Percentiles rank a stretch among this genome's conserved stretches.
These are phyloP conservation scores for Muraenolepis orangiensis DNA, from an alignment of 2,797 vertebrate species.

Conservation along the genomic window DNA sequence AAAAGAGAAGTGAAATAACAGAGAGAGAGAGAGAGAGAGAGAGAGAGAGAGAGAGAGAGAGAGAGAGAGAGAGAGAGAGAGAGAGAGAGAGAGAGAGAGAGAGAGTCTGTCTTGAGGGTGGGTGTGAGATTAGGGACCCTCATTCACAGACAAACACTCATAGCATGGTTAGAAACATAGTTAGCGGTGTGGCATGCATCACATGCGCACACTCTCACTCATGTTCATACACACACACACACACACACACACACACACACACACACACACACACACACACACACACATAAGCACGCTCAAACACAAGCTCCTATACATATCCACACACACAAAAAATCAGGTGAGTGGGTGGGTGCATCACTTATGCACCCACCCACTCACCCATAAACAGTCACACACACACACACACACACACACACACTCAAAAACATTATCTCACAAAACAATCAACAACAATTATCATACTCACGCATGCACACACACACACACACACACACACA, in stretches of 20 bases:
- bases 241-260: slow-evolving; percentile 31
- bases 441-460: too few relatives aligned
- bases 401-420: neutral
- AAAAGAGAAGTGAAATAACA: neutral
- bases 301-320: too few relatives aligned
- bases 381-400: neutral
- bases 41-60: neutral
- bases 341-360: too few relatives aligned
- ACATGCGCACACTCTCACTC: neutral
- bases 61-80: neutral
- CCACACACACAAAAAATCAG: too few relatives aligned
- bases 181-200: slow-evolving; percentile 61
- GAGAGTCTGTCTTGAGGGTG: slow-evolving; percentile 56
- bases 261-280: slow-evolving; percentile 17
- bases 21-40: neutral
- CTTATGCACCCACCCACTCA: neutral
- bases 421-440: too few relatives aligned
- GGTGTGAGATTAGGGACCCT: slow-evolving; percentile 70
- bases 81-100: slow-evolving; percentile 37
- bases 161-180: slow-evolving; percentile 67
- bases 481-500: slow-evolving; percentile 38
- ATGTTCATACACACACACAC: slow-evolving; percentile 7
- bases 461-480: too few relatives aligned
- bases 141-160: slow-evolving; percentile 71
- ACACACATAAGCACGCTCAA: too few relatives aligned